Percentiles rank a stretch among this genome's conserved stretches.
These are phyloP conservation scores for Dasypogon diadema DNA, from an alignment of 2,888 invertebrate genomes.

Conservation along the genomic window DNA sequence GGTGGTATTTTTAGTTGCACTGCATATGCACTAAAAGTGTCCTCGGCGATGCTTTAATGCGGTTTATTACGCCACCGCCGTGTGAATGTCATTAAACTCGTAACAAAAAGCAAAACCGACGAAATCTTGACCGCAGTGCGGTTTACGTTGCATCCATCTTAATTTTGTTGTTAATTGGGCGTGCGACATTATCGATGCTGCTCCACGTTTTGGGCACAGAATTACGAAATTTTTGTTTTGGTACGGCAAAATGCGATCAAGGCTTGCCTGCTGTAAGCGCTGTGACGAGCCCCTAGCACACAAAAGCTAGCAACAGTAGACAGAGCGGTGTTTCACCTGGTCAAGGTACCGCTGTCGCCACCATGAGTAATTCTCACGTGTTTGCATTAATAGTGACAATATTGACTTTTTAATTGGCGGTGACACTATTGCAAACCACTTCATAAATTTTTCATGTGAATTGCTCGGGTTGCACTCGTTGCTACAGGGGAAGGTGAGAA, in stretches of 20 bases:
- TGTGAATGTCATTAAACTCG: conserved; percentile 16
- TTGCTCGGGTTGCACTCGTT: background rate
- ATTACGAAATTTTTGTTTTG: too few species aligned
- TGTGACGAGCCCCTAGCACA: too few species aligned
- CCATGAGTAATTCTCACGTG: background rate
- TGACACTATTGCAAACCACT: background rate
- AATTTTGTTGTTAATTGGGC: background rate
- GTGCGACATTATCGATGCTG: background rate
- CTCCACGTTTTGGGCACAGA: too few species aligned
- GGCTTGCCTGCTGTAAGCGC: too few species aligned
- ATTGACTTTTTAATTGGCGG: background rate
- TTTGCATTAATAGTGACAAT: background rate
- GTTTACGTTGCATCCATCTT: background rate
- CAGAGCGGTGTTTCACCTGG: background rate
- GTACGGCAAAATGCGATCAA: too few species aligned
- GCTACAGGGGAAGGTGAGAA: too few species aligned
- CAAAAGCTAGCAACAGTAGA: too few species aligned
- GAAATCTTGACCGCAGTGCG: background rate
- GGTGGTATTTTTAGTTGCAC: background rate
- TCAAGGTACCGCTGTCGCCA: background rate
- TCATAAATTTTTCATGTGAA: background rate
- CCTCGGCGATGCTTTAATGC: background rate
- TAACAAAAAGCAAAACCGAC: background rate
- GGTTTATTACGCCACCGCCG: background rate
- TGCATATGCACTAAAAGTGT: background rate